A percentile compares a stretch with the other conserved stretches of the same genome.
phyloP scores from a whole-genome alignment of 2,113 vertebrate genomes.

The Puntigrus tetrazona region DNA sequence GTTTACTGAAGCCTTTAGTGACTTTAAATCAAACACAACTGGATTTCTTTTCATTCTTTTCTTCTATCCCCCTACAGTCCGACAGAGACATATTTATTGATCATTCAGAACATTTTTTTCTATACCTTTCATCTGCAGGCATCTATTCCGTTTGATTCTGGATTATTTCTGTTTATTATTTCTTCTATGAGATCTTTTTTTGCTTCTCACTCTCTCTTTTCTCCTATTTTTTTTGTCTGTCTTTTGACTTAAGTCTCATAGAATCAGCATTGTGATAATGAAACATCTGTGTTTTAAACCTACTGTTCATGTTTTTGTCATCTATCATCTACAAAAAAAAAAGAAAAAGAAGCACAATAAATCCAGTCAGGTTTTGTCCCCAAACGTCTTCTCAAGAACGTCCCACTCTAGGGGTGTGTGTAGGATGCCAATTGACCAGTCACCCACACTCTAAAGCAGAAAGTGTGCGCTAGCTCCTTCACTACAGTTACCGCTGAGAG shows the following conservation, averaged over 20 bases:
- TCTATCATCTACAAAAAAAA: not conserved
- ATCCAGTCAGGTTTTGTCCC: not conserved
- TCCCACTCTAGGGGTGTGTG: not conserved
- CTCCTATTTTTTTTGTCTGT: not conserved
- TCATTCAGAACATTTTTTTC: constrained; percentile 8
- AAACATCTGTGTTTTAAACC: not conserved
- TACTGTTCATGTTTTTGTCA: not conserved
- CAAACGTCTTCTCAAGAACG: not conserved
- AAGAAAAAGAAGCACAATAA: not conserved
- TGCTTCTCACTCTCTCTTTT: not conserved
- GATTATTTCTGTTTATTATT: not conserved
- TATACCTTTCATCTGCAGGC: not conserved
- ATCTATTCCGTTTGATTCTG: not conserved
- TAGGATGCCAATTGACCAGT: not conserved
- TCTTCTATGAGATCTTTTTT: not conserved
- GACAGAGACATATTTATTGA: constrained; percentile 3
- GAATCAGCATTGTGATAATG: constrained; percentile 9
- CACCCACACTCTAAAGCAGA: not conserved
- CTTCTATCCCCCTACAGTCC: not conserved
- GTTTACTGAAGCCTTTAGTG: constrained; percentile 26
- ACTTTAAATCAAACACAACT: constrained; percentile 26
- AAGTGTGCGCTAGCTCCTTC: not conserved
- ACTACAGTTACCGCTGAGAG: not conserved
- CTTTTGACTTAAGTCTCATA: not conserved
- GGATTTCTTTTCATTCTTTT: constrained; percentile 29